Evolutionary conservation across 2,888 invertebrate genomes (phyloP).

Genomic region (Pachydiplax longipennis): DNA sequence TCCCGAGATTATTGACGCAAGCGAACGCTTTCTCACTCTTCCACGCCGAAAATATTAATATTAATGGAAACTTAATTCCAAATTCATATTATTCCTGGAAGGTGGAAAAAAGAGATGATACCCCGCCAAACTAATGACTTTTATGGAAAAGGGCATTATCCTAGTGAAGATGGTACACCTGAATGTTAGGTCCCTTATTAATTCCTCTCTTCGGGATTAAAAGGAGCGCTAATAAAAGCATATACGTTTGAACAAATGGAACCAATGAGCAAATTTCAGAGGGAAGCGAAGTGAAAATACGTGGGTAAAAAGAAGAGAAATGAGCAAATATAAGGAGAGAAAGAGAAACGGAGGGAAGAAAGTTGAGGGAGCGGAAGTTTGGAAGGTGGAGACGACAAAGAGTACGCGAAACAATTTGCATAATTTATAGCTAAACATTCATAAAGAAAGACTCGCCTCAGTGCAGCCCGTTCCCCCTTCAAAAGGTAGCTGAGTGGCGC

Average conservation of each 20-base stretch:
- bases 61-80: not conserved
- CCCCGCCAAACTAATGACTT: not conserved
- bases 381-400: conserved; percentile 18
- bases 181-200: not conserved
- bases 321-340: not conserved
- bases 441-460: conserved; percentile 40
- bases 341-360: not conserved
- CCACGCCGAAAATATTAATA: no score
- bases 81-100: not conserved
- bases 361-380: not conserved
- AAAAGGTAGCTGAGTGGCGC: not conserved
- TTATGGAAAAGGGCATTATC: not conserved
- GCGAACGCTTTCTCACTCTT: no score
- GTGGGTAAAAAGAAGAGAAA: not conserved
- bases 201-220: not conserved
- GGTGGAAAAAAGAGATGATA: not conserved
- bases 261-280: not conserved
- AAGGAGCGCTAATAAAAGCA: not conserved
- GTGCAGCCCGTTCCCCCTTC: conserved; percentile 1
- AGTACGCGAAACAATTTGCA: conserved; percentile 43
- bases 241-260: not conserved
- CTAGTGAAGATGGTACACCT: not conserved
- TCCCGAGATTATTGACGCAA: no score
- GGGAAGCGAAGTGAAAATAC: not conserved
- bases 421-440: conserved; percentile 45